Percentiles rank a stretch among this genome's conserved stretches.
These are phyloP conservation scores for Myopa testacea DNA, from an alignment of 2,888 invertebrate genomes.

Conservation along the genomic window DNA sequence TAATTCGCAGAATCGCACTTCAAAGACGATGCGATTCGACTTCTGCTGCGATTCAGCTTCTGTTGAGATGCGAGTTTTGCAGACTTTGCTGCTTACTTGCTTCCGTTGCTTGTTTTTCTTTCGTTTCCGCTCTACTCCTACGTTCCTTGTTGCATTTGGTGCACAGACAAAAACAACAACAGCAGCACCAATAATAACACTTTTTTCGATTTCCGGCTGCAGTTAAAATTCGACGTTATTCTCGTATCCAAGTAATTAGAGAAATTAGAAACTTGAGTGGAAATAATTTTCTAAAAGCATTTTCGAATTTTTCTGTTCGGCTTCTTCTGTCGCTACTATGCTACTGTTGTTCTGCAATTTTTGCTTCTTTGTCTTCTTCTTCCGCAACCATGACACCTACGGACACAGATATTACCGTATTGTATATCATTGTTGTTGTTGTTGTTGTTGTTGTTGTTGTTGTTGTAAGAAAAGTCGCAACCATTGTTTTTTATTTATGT, in stretches of 20 bases:
- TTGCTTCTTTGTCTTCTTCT: not conserved
- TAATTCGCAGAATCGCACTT: too few species aligned
- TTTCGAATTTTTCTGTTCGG: not conserved
- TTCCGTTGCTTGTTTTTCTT: not conserved
- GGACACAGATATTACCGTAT: too few species aligned
- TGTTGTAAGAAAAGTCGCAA: too few species aligned
- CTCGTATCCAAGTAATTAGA: conserved; percentile 24
- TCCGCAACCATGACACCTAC: not conserved
- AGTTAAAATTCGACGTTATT: not conserved
- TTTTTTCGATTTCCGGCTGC: not conserved
- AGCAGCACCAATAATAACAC: too few species aligned
- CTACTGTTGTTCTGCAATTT: not conserved
- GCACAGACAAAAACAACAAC: not conserved
- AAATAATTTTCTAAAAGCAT: conserved; percentile 22
- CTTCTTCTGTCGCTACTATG: not conserved
- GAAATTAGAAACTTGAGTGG: conserved; percentile 32
- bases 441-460: too few species aligned
- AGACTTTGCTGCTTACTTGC: too few species aligned
- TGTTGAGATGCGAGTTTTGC: too few species aligned
- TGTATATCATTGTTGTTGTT: too few species aligned
- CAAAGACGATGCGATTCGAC: too few species aligned
- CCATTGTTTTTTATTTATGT: too few species aligned
- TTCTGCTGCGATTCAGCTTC: not conserved
- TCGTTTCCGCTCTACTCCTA: not conserved
- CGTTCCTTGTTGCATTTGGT: not conserved